Conservation (phyloP, 2,797 vertebrate species). For the Enteromius unitaeniatus region DNA sequence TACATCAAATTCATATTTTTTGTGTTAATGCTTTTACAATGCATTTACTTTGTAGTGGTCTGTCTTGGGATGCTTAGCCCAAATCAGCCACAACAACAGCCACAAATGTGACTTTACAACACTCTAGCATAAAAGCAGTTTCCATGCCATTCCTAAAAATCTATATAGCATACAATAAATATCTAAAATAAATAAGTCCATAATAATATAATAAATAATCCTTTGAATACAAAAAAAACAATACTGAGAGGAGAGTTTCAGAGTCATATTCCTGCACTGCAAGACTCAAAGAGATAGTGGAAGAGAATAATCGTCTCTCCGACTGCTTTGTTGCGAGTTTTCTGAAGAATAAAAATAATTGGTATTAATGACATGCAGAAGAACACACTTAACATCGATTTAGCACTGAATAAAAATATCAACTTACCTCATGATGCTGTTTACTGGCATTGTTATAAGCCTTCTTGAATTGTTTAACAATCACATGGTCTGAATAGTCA, state of each 20-base stretch:
- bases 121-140: conserved; percentile 28
- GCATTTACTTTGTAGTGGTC: conserved; percentile 58
- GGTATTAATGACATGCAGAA: conserved; percentile 13
- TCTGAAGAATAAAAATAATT: conserved; percentile 68
- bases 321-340: conserved; percentile 80
- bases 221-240: conserved; percentile 42
- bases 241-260: conserved; percentile 1
- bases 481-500: conserved; percentile 52
- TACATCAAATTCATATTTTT: background rate
- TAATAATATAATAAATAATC: conserved; percentile 62
- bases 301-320: conserved; percentile 82
- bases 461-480: conserved; percentile 72
- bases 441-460: conserved; percentile 72
- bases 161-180: conserved; percentile 53
- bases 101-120: conserved; percentile 51
- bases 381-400: background rate
- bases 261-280: conserved; percentile 34
- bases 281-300: conserved; percentile 66
- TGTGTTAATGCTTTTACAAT: conserved; percentile 67
- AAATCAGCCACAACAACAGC: conserved; percentile 39
- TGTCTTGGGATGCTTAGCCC: conserved; percentile 15
- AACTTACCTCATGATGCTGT: conserved; percentile 37
- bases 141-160: conserved; percentile 40
- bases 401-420: background rate
- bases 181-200: conserved; percentile 59